Conservation (phyloP, 2,113 vertebrate species). For the Theristicus caerulescens region DNA sequence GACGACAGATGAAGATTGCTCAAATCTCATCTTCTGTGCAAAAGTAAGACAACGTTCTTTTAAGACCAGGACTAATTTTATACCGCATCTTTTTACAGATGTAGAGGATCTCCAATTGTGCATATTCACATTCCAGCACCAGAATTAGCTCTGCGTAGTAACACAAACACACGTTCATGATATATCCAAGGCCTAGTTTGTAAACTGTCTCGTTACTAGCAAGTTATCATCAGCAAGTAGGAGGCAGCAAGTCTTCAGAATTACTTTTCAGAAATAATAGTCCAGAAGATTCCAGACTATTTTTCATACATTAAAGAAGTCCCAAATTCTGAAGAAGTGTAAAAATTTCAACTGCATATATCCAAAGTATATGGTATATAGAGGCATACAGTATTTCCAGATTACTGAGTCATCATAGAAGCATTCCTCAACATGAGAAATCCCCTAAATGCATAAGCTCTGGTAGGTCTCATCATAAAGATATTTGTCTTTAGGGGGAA, state of each 20-base stretch:
- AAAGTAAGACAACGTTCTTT: background rate
- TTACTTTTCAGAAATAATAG: background rate
- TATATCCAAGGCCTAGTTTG: background rate
- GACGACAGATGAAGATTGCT: background rate
- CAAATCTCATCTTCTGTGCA: background rate
- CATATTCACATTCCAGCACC: background rate
- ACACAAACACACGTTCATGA: background rate
- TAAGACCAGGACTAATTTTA: background rate
- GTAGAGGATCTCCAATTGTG: fast-evolving
- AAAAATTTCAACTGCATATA: background rate
- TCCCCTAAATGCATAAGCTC: background rate
- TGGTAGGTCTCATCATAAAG: background rate
- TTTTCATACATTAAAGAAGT: background rate
- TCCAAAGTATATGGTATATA: background rate
- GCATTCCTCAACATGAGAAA: background rate
- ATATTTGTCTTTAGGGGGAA: background rate
- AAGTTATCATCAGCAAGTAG: background rate
- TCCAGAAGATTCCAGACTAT: background rate
- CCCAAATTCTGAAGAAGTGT: background rate
- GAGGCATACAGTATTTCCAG: background rate
- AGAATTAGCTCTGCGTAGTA: background rate
- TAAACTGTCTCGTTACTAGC: background rate
- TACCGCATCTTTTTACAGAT: background rate
- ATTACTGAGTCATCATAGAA: background rate
- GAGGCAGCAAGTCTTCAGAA: background rate